Base-by-base conservation (phyloP, 2,113 vertebrate species). In the Neolamprologus falcicula region DNA sequence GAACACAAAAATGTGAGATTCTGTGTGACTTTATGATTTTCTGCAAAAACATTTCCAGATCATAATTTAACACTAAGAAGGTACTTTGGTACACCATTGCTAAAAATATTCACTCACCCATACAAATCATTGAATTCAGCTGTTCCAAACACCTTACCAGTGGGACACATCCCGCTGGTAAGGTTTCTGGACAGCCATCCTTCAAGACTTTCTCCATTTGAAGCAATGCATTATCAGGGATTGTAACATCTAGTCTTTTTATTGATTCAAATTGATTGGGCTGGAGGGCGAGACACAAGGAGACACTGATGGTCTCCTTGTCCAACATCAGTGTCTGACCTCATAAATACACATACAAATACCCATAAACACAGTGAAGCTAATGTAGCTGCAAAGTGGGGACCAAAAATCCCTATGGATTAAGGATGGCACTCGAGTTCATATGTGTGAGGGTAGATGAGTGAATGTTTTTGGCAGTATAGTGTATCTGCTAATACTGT, bases 21-120 rank as follows among this genome's bases (percentile, higher is more conserved):
- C 63, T 71, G 35, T 71, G 35, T 71, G 63, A 47, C 68, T 76
- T 78, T 28, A 31, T 78, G 24, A 78, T 78, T 28, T 78, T 78
- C 42, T 78, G 16, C 16, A 50, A 50, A 47, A 78, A 2, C 16
- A 31, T 78, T 78, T 76, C 6, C 24, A 19, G 24, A 11, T 28
- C 24, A 50, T 76, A 28, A 76, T 76, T 47, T 47, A 28, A 76
- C 71, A 47, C 42, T 28, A 37, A 66, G 19, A 66, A 37, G 10
- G 33, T 66, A 37, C 61, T 66, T 66, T 66, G 61, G 61, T 5
- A 66, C 33, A 66, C 61, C 17, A 66, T n/a, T 7, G 19, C 33
- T 37, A 66, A 66, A 66, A 37, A 0, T 66, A 66, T 66, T 66
- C 61, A 66, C 61, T 66, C 61, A 66, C 6, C 6, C 61, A n/a